Evolutionary conservation across 1,140 invertebrate genomes (phyloP).

Genomic region (Holcopasites calliopsidis): DNA sequence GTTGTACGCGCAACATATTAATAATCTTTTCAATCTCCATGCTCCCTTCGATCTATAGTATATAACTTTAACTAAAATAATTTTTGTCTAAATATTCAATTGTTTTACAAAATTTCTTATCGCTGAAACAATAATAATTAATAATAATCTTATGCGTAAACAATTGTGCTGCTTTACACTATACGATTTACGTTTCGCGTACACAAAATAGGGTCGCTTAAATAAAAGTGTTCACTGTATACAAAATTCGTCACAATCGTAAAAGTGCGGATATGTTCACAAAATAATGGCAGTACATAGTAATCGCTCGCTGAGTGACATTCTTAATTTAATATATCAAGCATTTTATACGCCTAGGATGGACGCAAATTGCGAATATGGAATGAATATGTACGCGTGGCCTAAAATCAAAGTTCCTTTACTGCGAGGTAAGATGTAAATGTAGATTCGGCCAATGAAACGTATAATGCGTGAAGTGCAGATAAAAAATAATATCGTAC

Average conservation of each 20-base stretch:
- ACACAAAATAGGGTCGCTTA: background rate
- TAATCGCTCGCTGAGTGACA: too few relatives aligned
- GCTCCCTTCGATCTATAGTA: background rate
- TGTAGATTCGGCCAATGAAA: background rate
- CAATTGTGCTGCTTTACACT: background rate
- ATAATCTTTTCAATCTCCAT: background rate
- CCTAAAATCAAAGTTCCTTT: background rate
- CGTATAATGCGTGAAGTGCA: background rate
- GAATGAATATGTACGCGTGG: background rate
- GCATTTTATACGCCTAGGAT: slow-evolving; percentile 17
- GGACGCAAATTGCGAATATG: background rate
- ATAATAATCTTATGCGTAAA: slow-evolving; percentile 11
- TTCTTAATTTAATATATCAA: slow-evolving; percentile 26
- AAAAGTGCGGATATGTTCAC: slow-evolving; percentile 38
- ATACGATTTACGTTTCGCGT: background rate
- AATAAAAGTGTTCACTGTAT: slow-evolving; percentile 17
- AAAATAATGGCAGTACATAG: slow-evolving; percentile 46
- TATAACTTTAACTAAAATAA: background rate
- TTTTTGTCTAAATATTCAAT: too few relatives aligned
- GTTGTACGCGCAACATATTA: background rate
- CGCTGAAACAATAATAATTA: slow-evolving; percentile 1
- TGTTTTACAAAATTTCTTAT: background rate
- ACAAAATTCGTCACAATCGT: slow-evolving; percentile 16
- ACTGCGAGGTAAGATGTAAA: background rate
- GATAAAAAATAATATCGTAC: background rate